Evolutionary conservation across 2,888 invertebrate genomes (phyloP).

Genomic region (Craniophora ligustri): DNA sequence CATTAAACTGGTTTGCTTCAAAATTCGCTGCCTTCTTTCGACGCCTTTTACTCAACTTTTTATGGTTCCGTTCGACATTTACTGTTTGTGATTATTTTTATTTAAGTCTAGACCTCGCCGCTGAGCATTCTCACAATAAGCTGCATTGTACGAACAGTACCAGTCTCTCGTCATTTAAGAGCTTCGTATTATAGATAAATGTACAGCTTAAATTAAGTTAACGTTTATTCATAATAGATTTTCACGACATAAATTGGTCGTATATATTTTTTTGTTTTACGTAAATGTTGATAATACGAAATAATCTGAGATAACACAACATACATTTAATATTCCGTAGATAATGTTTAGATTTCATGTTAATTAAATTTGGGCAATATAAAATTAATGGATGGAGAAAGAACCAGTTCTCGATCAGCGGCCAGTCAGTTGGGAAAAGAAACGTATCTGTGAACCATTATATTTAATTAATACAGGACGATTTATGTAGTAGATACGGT

Average conservation of each 20-base stretch:
- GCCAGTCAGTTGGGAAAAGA: slow-evolving; percentile 69
- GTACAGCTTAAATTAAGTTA: slow-evolving; percentile 43
- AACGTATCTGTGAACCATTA: slow-evolving; percentile 78
- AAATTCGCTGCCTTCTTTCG: slow-evolving; percentile 89
- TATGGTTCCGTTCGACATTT: slow-evolving; percentile 88
- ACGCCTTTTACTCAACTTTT: slow-evolving; percentile 88
- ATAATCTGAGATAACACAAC: slow-evolving; percentile 58
- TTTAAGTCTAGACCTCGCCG: slow-evolving; percentile 77
- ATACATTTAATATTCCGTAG: slow-evolving; percentile 66
- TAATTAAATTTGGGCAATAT: slow-evolving; percentile 82
- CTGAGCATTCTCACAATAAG: slow-evolving; percentile 69
- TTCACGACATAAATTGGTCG: slow-evolving; percentile 35
- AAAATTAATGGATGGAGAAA: slow-evolving; percentile 74
- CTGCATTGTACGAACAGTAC: slow-evolving; percentile 70
- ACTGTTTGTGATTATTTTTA: slow-evolving; percentile 81
- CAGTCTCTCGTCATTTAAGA: slow-evolving; percentile 71
- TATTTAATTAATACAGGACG: slow-evolving; percentile 82
- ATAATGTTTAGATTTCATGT: slow-evolving; percentile 75
- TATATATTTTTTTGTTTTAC: slow-evolving; percentile 49
- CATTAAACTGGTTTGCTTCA: slow-evolving; percentile 88
- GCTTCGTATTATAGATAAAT: slow-evolving; percentile 48
- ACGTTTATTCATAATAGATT: slow-evolving; percentile 30
- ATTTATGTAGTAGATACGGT: slow-evolving; percentile 75
- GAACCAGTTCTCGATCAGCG: slow-evolving; percentile 76
- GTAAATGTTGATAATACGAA: slow-evolving; percentile 49